A percentile compares a stretch with the other conserved stretches of the same genome.
Conservation (phyloP, 2,113 vertebrate species). For the Mustelus asterias region DNA sequence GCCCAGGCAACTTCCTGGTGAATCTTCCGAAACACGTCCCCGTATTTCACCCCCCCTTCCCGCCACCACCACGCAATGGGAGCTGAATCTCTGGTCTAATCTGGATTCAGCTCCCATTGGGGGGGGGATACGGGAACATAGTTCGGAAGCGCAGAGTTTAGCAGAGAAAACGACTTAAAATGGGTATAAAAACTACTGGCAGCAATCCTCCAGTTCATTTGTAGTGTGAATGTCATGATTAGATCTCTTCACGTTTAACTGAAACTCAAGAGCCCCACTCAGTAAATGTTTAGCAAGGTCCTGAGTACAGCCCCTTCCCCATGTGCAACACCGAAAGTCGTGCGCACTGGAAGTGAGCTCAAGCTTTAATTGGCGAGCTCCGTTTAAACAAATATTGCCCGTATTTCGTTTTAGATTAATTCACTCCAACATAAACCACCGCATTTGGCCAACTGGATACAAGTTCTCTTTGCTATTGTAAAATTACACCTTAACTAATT, state of each 20-base stretch:
- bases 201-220: background rate
- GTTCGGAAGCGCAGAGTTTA: background rate
- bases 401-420: background rate
- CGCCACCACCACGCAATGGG: no score
- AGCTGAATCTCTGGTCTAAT: no score
- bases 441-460: background rate
- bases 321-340: background rate
- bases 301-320: background rate
- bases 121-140: background rate
- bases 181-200: no score
- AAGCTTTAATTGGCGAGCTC: background rate
- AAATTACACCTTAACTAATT: background rate
- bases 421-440: background rate
- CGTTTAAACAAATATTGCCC: background rate
- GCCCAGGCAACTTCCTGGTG: no score
- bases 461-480: background rate
- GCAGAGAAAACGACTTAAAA: background rate
- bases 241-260: background rate
- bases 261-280: background rate
- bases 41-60: no score
- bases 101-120: background rate
- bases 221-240: background rate
- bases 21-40: no score
- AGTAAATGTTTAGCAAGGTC: background rate
- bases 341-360: background rate